phyloP scores from a whole-genome alignment of 2,113 vertebrate species.

The Ceyx margarethae region DNA sequence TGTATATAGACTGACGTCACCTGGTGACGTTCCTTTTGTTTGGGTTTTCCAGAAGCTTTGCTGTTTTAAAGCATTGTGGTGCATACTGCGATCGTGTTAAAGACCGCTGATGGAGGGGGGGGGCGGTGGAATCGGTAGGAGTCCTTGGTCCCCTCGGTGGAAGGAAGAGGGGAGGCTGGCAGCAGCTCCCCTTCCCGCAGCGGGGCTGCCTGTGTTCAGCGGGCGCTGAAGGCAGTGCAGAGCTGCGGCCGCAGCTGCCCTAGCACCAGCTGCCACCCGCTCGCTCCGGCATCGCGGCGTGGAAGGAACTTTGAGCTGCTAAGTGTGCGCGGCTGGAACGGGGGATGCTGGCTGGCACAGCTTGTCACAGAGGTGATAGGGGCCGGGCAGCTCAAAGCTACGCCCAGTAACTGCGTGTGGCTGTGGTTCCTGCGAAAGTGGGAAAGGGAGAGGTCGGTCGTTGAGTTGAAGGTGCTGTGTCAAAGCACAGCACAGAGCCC shows the following conservation, averaged over 20 bases:
- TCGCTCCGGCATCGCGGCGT: neutral
- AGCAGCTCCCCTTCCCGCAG: neutral
- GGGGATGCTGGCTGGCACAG: conserved; percentile 12
- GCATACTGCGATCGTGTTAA: conserved; percentile 56
- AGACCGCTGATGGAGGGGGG: conserved; percentile 43
- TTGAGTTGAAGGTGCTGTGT: neutral
- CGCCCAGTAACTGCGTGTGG: neutral
- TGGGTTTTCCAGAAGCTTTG: conserved; percentile 85
- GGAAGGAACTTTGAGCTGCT: conserved; percentile 38
- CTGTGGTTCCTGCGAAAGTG: neutral
- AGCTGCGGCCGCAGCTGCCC: conserved; percentile 51
- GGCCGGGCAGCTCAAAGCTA: conserved; percentile 9
- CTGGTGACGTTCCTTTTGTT: conserved; percentile 88
- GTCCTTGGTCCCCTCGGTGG: conserved; percentile 16
- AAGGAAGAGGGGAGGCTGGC: conserved; percentile 50
- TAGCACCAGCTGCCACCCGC: conserved; percentile 36
- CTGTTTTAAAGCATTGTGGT: conserved; percentile 75
- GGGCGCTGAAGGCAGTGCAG: conserved; percentile 44
- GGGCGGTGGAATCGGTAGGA: neutral
- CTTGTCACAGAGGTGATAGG: neutral
- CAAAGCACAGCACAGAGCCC: neutral
- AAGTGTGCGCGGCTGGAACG: neutral
- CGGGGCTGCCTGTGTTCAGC: conserved; percentile 38
- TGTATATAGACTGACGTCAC: conserved; percentile 99
- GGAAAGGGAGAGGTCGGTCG: neutral